Evolutionary conservation across 64 coral and sea anemone genomes (phyloP).

Genomic region (Stichodactyla helianthus): DNA sequence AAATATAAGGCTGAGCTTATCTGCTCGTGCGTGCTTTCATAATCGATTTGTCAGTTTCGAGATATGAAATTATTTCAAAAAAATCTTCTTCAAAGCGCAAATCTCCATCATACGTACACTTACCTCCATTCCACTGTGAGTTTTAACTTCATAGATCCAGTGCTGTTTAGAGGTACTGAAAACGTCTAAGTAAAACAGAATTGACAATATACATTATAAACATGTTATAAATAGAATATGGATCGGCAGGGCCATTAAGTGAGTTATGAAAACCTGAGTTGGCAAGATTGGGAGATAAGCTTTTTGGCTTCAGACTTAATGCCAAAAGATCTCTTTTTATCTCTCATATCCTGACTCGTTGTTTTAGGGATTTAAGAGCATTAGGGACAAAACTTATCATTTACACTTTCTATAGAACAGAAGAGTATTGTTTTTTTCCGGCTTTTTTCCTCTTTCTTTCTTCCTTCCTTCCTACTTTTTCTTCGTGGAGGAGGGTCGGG

Average conservation of each 20-base stretch:
- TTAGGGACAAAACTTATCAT: too few species aligned
- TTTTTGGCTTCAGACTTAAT: not conserved
- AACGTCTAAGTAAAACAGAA: conserved; percentile 46
- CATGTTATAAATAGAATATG: not conserved
- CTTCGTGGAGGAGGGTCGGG: not conserved
- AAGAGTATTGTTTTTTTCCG: too few species aligned
- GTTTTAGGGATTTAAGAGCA: not conserved
- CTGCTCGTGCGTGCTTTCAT: too few species aligned
- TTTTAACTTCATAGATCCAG: conserved; percentile 79
- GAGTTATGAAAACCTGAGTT: not conserved
- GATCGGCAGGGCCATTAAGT: not conserved
- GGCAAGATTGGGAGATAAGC: not conserved
- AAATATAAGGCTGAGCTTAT: too few species aligned
- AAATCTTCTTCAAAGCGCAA: too few species aligned
- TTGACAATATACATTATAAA: not conserved
- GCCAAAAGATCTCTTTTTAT: not conserved
- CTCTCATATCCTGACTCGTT: not conserved
- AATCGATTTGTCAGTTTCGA: too few species aligned
- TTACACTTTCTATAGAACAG: too few species aligned
- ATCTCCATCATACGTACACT: not conserved
- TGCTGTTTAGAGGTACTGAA: conserved; percentile 87
- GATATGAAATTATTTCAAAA: too few species aligned
- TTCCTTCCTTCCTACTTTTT: too few species aligned
- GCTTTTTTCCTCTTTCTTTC: too few species aligned
- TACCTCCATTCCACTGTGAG: conserved; percentile 85